Percentiles rank a stretch among this genome's conserved stretches.
Conservation (phyloP, 2,113 vertebrate genomes). For the Cyrtonyx montezumae region DNA sequence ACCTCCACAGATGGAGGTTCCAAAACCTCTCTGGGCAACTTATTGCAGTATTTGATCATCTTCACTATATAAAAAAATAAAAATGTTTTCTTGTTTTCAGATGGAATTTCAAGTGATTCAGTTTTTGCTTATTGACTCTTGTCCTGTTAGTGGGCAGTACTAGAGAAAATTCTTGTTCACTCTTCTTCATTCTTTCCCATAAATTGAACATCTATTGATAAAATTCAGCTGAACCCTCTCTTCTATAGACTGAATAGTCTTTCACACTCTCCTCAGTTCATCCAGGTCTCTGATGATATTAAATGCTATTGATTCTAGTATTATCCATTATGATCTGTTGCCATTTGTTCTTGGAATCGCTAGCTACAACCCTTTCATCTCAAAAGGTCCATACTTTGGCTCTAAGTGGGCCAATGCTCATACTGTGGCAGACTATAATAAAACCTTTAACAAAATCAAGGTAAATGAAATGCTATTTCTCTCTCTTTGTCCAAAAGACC, state of each 20-base stretch:
- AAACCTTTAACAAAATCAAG: background rate
- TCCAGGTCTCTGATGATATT: background rate
- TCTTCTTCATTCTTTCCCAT: background rate
- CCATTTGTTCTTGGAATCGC: background rate
- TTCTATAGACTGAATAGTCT: background rate
- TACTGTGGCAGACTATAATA: background rate
- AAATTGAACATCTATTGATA: background rate
- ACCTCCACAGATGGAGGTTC: background rate
- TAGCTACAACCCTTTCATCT: background rate
- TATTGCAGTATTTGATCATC: background rate
- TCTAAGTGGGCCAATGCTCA: no score
- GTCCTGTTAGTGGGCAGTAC: background rate
- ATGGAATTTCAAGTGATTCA: background rate
- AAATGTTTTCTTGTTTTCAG: background rate
- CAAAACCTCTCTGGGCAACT: background rate
- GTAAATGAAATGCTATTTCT: background rate
- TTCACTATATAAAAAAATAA: background rate
- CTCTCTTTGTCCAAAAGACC: background rate
- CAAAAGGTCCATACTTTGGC: background rate
- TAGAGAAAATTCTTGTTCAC: background rate
- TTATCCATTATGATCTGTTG: background rate
- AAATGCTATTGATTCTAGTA: background rate
- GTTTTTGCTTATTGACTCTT: background rate
- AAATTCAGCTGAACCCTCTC: background rate
- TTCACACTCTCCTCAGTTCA: background rate